Base-by-base conservation (phyloP, 2,113 vertebrate genomes). In the Anguilla rostrata region DNA sequence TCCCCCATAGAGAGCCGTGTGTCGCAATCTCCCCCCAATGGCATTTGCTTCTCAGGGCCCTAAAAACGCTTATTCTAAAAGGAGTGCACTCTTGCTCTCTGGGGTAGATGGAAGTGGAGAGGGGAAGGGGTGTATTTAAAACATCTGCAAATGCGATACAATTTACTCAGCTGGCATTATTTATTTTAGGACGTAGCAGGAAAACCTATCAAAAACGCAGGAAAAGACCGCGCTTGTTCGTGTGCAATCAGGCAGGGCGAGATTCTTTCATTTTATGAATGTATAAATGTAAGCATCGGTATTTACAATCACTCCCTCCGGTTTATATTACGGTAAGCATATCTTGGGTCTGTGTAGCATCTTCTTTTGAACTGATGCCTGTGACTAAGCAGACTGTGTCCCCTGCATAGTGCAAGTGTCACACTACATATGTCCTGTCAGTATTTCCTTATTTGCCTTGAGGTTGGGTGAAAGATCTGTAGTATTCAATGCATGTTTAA, bases 1-100 rank as follows among this genome's bases (percentile, higher is more conserved):
- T 57, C 63, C 56, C 43, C 39, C 49, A 86, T 79, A 81, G 29
- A 83, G 20, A 83, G 46, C 46, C 82, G 18, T 53, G 82, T 29
- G 29, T 57, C 39, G 80, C 60, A 57, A 83, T 83, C 53, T 39
- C 43, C 78, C 34, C 29, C 49, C 18, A 75, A 56, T 40, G 75
- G 34, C 39, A 26, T 39, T 46, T 34, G 39, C 79, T 39, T 57
- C 46, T 40, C 49, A 39, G 53, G 75, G 26, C 40, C 84, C 26
- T 39, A 3, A 2, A 66, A 75, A n/a, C 11, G 34, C 83, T 85
- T 29, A 29, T 43, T 39, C 20, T 39, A 43, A 57, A 56, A 41
- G 2, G 71, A 75, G 71, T 75, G 5, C 9, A 75, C 2, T 34
- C 5, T 26, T 34, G n/a, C 8, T 75, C 71, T 75, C 71, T 75